Conservation (phyloP, 37 sponge, comb jelly and placozoan species). For the Crambe crambe region DNA sequence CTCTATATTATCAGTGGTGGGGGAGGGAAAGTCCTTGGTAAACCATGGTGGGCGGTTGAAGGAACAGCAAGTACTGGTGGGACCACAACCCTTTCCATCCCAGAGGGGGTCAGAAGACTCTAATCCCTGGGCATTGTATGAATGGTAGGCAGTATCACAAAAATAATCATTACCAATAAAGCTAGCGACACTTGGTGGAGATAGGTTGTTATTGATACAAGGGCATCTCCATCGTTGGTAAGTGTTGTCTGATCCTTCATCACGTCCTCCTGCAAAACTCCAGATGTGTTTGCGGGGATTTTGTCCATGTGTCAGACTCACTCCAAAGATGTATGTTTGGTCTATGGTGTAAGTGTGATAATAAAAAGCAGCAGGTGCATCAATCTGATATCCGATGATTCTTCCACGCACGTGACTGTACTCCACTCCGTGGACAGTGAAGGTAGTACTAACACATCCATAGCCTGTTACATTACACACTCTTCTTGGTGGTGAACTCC, state of each 20-base stretch:
- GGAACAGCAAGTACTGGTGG: constrained; percentile 9
- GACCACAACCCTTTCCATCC: constrained; percentile 46
- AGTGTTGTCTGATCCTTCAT: not conserved
- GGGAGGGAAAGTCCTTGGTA: not conserved
- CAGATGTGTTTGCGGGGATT: constrained; percentile 39
- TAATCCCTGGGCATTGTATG: not conserved
- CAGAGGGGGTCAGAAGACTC: constrained; percentile 32
- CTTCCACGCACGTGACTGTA: constrained; percentile 37
- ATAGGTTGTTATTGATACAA: not conserved
- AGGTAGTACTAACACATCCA: not conserved
- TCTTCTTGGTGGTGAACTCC: not conserved
- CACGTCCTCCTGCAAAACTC: constrained; percentile 16
- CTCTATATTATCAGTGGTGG: constrained; percentile 5
- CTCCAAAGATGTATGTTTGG: constrained; percentile 16
- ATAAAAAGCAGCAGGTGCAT: constrained; percentile 4
- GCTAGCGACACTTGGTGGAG: not conserved
- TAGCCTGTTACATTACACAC: not conserved
- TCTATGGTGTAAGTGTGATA: not conserved
- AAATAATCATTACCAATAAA: constrained; percentile 38
- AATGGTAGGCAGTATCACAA: constrained; percentile 22
- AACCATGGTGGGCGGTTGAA: constrained; percentile 13
- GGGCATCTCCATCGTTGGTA: constrained; percentile 1
- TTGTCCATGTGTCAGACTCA: constrained; percentile 41
- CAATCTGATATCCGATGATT: constrained; percentile 19
- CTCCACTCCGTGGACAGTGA: not conserved